Evolutionary conservation across 2,797 vertebrate species (phyloP).

Genomic region (Meda fulgida): DNA sequence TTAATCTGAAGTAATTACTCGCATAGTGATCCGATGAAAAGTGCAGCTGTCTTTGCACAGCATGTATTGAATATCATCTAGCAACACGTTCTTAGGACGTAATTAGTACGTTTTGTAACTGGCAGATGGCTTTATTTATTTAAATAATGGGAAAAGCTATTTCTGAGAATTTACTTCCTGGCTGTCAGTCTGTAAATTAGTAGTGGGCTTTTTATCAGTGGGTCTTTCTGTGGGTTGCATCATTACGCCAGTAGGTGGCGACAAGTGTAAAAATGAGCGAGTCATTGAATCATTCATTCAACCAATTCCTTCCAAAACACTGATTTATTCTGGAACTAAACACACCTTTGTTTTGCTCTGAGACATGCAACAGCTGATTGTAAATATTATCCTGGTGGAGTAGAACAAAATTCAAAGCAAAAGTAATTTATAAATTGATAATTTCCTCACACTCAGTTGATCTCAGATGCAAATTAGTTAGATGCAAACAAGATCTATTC

Average conservation of each 20-base stretch:
- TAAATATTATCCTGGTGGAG: neutral
- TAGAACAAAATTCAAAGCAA: neutral
- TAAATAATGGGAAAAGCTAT: neutral
- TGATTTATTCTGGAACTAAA: neutral
- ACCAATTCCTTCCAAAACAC: neutral
- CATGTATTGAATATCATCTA: neutral
- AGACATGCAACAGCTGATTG: neutral
- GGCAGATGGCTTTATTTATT: slow-evolving; percentile 2
- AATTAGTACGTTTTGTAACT: neutral
- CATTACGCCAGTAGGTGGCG: neutral
- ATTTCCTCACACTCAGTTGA: neutral
- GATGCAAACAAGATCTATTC: neutral
- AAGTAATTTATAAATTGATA: neutral
- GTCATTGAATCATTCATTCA: neutral
- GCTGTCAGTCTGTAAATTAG: neutral
- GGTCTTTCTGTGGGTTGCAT: neutral
- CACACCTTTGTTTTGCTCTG: neutral
- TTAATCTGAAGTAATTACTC: neutral
- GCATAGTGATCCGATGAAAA: neutral
- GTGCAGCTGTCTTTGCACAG: neutral
- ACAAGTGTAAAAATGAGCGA: neutral
- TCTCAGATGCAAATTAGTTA: neutral
- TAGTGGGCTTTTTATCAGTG: neutral
- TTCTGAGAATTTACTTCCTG: neutral
- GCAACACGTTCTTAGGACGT: neutral